Base-by-base conservation (phyloP, 1,140 invertebrate species). In the Elysia chlorotica region DNA sequence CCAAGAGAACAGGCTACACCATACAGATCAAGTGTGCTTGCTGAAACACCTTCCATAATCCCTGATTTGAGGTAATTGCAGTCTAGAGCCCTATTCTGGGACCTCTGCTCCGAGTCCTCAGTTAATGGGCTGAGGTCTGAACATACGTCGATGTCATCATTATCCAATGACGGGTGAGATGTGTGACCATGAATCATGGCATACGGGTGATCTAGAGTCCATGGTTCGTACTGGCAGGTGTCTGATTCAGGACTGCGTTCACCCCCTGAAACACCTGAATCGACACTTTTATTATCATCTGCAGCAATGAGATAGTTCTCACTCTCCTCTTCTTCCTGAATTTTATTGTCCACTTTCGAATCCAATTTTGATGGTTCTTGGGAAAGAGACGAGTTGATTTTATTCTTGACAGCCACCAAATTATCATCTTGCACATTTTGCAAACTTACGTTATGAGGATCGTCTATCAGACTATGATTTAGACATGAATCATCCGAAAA, bases 51-150 rank as follows among this genome's bases (percentile, higher is more conserved):
- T 63, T 71, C 69, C 36, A 62, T 21, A 10, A 76, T 54, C 37
- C 67, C 68, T 37, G 38, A 76, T 48, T 74, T 72, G 23, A 78
- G 59, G 38, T 75, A 78, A 25, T 65, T 67, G 65, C 74, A 74
- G 35, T 78, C 77, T 31, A 78, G 37, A 19, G 77, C 75, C 36
- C 74, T 35, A 56, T 71, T 78, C 25, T 70, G 25, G 5, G 74
- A 65, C 21, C 77, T 33, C 35, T 74, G 77, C 48, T 78, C 77
- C 21, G 65, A 65, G 14, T 78, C 77, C 36, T 76, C 74, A 48
- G 73, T 62, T 6, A 71, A 38, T 36, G 69, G 69, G 53, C 69
- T 71, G 59, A 25, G 30, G 28, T 71, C 57, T 30, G 69, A 71
- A 33, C 69, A 71, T 14, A 71, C 69, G 48, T 71, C 69, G 2